Conservation (phyloP, 2,797 vertebrate genomes). For the Hirundo rustica region DNA sequence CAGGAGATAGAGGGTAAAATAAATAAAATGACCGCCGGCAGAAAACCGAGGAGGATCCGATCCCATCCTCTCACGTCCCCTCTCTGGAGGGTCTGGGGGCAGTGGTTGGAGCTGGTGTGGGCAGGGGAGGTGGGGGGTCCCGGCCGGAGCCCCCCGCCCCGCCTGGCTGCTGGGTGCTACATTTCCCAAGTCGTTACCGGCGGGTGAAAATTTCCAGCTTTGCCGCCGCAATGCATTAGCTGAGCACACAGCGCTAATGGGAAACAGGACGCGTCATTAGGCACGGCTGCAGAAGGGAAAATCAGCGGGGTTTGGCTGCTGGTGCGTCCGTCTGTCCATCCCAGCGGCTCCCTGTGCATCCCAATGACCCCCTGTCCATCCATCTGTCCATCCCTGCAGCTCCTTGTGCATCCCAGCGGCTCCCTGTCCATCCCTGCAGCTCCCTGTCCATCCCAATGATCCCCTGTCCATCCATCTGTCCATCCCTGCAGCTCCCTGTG, state of each 20-base stretch:
- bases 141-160: background rate
- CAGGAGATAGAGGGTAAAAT: background rate
- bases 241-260: slow-evolving; percentile 84
- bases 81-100: background rate
- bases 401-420: no score
- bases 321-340: background rate
- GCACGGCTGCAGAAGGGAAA: slow-evolving; percentile 54
- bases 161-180: slow-evolving; percentile 71
- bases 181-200: slow-evolving; percentile 83
- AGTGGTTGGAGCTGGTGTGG: background rate
- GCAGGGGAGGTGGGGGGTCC: background rate
- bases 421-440: accelerated
- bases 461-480: no score
- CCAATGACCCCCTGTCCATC: no score
- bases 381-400: no score
- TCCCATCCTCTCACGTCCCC: background rate
- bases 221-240: slow-evolving; percentile 77
- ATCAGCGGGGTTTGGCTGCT: background rate
- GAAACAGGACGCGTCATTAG: slow-evolving; percentile 78
- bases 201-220: slow-evolving; percentile 81
- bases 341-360: no score
- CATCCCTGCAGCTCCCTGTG: no score
- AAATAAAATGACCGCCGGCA: background rate
- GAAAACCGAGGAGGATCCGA: background rate
- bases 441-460: background rate